Percentiles rank a stretch among this genome's conserved stretches.
phyloP scores from a whole-genome alignment of 2,888 invertebrate species.

The Drosophila birchii region DNA sequence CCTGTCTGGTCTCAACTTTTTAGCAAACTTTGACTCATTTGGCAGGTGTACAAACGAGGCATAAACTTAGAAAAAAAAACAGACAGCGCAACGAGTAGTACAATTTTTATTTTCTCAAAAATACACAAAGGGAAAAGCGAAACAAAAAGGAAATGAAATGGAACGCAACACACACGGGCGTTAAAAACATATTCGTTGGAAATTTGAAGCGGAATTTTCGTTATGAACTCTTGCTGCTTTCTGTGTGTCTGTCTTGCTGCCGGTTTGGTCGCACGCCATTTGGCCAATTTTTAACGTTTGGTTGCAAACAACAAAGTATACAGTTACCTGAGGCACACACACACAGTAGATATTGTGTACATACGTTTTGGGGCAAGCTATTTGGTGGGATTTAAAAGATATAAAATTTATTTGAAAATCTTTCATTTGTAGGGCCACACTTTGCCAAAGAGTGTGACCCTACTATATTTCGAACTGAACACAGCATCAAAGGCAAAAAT shows the following conservation, averaged over 20 bases:
- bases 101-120: constrained; percentile 48
- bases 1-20: background rate
- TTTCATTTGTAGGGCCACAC: background rate
- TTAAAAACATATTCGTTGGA: constrained; percentile 54
- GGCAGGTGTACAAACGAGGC: background rate
- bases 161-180: constrained; percentile 30
- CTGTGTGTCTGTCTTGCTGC: too few relatives aligned
- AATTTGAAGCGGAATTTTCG: constrained; percentile 62
- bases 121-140: constrained; percentile 20
- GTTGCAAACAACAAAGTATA: constrained; percentile 51
- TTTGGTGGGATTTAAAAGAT: background rate
- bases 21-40: background rate
- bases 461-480: background rate
- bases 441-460: background rate
- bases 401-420: background rate
- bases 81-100: constrained; percentile 34
- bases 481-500: background rate
- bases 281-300: constrained; percentile 63
- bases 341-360: background rate
- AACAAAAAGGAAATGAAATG: constrained; percentile 1
- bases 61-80: constrained; percentile 10
- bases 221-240: too few relatives aligned
- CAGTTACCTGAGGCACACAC: constrained; percentile 55
- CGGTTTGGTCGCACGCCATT: constrained; percentile 43
- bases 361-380: background rate